Evolutionary conservation across 2,888 invertebrate genomes (phyloP).

Genomic region (Salpingus planirostris): DNA sequence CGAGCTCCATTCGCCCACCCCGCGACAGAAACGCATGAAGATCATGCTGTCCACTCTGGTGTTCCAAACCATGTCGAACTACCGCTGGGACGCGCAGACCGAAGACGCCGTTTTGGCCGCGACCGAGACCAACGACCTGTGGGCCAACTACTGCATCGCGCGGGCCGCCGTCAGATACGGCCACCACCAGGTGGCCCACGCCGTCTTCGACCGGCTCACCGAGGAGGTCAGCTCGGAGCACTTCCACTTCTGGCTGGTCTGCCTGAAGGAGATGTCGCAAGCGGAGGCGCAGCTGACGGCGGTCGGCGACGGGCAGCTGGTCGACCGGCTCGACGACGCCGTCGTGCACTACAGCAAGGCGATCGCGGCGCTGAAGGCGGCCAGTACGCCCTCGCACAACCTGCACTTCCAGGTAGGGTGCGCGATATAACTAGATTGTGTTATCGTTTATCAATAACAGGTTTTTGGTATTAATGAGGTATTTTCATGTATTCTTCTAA

Average conservation of each 20-base stretch:
- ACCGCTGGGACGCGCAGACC: conserved; percentile 55
- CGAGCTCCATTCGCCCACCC: conserved; percentile 23
- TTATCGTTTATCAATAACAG: too few species aligned
- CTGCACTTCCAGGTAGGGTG: conserved; percentile 70
- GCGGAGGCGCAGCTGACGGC: conserved; percentile 58
- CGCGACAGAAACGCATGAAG: conserved; percentile 46
- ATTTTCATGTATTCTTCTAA: too few species aligned
- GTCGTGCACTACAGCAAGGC: conserved; percentile 57
- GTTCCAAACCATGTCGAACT: conserved; percentile 70
- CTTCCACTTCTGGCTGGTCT: conserved; percentile 79
- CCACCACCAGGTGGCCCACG: conserved; percentile 53
- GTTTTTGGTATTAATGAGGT: too few species aligned
- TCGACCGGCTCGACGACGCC: conserved; percentile 46
- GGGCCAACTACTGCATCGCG: conserved; percentile 81
- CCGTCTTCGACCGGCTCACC: conserved; percentile 49
- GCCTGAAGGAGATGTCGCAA: conserved; percentile 65
- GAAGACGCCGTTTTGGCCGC: conserved; percentile 50
- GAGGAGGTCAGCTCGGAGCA: conserved; percentile 69
- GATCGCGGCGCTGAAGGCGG: conserved; percentile 55
- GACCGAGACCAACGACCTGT: conserved; percentile 51
- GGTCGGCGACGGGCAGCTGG: conserved; percentile 39
- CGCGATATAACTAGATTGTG: too few species aligned
- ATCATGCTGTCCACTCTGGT: conserved; percentile 76
- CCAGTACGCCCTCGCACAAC: conserved; percentile 54
- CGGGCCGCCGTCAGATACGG: conserved; percentile 77